Percentiles rank a stretch among this genome's conserved stretches.
Evolutionary conservation across 1,140 invertebrate species (phyloP).

Genomic region (Drosophila simulans): DNA sequence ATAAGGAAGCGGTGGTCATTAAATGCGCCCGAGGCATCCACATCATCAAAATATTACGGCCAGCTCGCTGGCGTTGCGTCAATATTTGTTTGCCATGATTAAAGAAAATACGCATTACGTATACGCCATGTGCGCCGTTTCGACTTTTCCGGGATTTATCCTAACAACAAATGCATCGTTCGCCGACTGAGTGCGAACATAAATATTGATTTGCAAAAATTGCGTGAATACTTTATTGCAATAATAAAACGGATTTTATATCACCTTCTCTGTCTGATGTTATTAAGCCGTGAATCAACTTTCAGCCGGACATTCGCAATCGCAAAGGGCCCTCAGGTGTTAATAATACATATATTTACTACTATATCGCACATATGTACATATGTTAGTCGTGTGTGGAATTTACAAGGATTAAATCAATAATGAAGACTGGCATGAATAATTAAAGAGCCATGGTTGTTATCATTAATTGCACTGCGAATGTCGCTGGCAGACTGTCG

Average conservation of each 20-base stretch:
- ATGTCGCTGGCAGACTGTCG: constrained; percentile 11
- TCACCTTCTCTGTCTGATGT: neutral
- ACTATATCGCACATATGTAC: constrained; percentile 4
- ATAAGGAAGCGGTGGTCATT: constrained; percentile 29
- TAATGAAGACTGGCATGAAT: constrained; percentile 28
- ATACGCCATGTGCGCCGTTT: neutral
- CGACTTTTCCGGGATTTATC: constrained; percentile 20
- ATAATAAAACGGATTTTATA: constrained; percentile 16
- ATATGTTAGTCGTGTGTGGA: constrained; percentile 13
- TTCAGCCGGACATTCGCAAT: constrained; percentile 9
- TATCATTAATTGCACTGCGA: constrained; percentile 32
- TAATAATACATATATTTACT: constrained; percentile 15
- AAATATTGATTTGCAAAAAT: constrained; percentile 39
- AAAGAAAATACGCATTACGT: constrained; percentile 41
- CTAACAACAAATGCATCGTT: constrained; percentile 11
- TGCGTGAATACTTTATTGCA: constrained; percentile 27
- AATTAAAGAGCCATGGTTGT: constrained; percentile 27
- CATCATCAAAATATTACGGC: constrained; percentile 21
- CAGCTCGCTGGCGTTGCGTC: constrained; percentile 1
- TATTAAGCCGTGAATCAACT: constrained; percentile 26
- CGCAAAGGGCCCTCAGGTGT: constrained; percentile 10
- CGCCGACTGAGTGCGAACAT: constrained; percentile 4
- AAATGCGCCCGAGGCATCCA: constrained; percentile 30
- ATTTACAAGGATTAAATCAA: constrained; percentile 40
- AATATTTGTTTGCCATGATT: constrained; percentile 43